phyloP scores from a whole-genome alignment of 1,140 invertebrate genomes.

The Heliconius congener region DNA sequence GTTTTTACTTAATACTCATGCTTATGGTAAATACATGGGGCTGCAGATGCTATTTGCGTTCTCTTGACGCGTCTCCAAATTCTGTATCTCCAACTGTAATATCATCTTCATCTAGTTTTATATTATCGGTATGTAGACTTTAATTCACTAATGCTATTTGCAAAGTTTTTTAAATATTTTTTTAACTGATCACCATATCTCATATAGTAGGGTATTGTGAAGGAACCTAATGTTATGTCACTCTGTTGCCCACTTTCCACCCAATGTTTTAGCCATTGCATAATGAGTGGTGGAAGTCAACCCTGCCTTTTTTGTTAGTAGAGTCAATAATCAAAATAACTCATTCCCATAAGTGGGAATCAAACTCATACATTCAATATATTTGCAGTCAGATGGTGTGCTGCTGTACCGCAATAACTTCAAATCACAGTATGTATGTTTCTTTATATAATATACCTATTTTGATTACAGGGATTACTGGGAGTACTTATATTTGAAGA shows the following conservation, averaged over 20 bases:
- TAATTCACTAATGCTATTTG: neutral
- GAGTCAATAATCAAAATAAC: too few relatives aligned
- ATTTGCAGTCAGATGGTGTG: too few relatives aligned
- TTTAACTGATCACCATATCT: too few relatives aligned
- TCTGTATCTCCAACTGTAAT: constrained; percentile 83
- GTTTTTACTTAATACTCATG: constrained; percentile 79
- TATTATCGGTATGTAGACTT: constrained; percentile 82
- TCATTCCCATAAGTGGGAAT: too few relatives aligned
- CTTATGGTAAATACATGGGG: constrained; percentile 82
- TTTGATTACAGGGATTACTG: constrained; percentile 76
- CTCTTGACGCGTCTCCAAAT: constrained; percentile 80
- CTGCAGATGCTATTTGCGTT: constrained; percentile 83
- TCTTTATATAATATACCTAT: constrained; percentile 10
- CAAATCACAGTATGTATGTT: neutral
- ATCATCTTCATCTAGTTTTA: constrained; percentile 84
- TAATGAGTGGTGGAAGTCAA: too few relatives aligned
- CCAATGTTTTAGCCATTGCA: too few relatives aligned
- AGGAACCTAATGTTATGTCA: neutral
- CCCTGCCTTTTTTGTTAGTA: too few relatives aligned
- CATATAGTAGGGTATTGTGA: too few relatives aligned
- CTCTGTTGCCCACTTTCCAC: too few relatives aligned
- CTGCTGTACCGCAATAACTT: too few relatives aligned
- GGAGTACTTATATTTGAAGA: constrained; percentile 82
- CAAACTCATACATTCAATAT: too few relatives aligned
- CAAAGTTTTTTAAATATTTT: neutral